Evolutionary conservation across 2,797 vertebrate genomes (phyloP), one percentile per base, ranked within the genome.

Genomic region (Oreochromis grahami): DNA sequence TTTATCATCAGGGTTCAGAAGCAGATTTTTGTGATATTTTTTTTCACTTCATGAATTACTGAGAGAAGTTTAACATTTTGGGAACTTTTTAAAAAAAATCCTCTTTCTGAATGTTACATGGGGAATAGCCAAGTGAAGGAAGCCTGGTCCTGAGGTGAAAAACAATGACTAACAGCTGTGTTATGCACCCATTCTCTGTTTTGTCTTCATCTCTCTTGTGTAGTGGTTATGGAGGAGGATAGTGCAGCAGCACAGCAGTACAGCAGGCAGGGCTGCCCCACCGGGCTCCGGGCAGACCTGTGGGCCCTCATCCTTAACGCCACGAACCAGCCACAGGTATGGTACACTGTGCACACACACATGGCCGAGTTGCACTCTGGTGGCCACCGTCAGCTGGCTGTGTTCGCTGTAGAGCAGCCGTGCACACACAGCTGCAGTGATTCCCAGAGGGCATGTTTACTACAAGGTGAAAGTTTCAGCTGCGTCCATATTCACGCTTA

Each of bases 191-290:
- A 2, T 60, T 68, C 34, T 80, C 41, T 9, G 21, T 21, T 29
- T 60, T 36, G 13, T 81, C 14, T 84, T 7, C 26, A 14, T 85
- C 21, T 45, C 21, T 70, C 14, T 80, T 87, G 7, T 88, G 4
- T 86, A 99, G 98, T 98, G 93, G 91, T 99, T 50, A 65, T 80
- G 55, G 97, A 98, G 89, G 97, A 98, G 91, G 98, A 99, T 91
- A 98, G 98, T 65, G 98, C 98, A 4, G 98, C 98, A 3, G 98
- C 98, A 13, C 98, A 99, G 88, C 98, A 99, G 83, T 99, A 99
- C 87, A 95, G 98, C 94, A 96, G 98, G 50, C 98, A 97, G 93
- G 99, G 99, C 79, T 99, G 98, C 70, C 97, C 98, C 79, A 99
- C 97, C 0, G 98, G 97, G 3, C 96, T 99, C 36, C 95, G 98